phyloP scores from a whole-genome alignment of 2,888 invertebrate genomes.

The Lysandra bellargus region DNA sequence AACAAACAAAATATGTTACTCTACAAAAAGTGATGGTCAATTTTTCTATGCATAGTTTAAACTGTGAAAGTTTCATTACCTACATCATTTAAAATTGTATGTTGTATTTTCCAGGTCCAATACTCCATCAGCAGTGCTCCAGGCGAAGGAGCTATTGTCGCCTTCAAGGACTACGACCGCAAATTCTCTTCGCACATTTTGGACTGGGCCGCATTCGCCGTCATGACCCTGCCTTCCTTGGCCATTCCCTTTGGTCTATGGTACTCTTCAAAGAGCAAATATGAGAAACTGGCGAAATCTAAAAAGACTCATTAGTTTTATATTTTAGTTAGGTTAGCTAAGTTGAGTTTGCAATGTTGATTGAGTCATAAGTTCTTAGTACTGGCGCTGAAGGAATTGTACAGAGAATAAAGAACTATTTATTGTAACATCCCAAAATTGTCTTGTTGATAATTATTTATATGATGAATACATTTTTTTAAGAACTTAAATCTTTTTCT shows the following conservation, averaged over 20 bases:
- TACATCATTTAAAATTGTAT: neutral
- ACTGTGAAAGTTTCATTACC: no score
- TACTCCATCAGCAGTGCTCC: slow-evolving; percentile 91
- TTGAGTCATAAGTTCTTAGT: neutral
- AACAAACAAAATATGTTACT: no score
- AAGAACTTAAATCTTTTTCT: neutral
- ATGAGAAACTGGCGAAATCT: slow-evolving; percentile 88
- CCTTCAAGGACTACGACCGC: slow-evolving; percentile 95
- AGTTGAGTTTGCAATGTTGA: slow-evolving; percentile 44
- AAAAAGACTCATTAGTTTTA: slow-evolving; percentile 82
- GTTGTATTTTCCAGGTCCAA: slow-evolving; percentile 81
- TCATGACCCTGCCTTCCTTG: slow-evolving; percentile 97
- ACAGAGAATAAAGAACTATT: slow-evolving; percentile 5
- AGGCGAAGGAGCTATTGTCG: slow-evolving; percentile 96
- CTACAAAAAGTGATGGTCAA: no score
- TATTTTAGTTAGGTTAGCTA: slow-evolving; percentile 49
- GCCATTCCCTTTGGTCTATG: slow-evolving; percentile 96
- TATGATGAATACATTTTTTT: slow-evolving; percentile 7
- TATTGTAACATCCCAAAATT: slow-evolving; percentile 11
- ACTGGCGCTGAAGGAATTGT: slow-evolving; percentile 13
- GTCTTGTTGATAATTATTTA: slow-evolving; percentile 17
- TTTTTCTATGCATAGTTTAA: no score
- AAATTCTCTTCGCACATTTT: slow-evolving; percentile 98
- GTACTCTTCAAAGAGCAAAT: slow-evolving; percentile 97
- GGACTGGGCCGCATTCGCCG: slow-evolving; percentile 97